A percentile compares a stretch with the other conserved stretches of the same genome.
These are phyloP conservation scores for Calyptommatus sinebrachiatus DNA, from an alignment of 2,113 vertebrate species.

Conservation along the genomic window DNA sequence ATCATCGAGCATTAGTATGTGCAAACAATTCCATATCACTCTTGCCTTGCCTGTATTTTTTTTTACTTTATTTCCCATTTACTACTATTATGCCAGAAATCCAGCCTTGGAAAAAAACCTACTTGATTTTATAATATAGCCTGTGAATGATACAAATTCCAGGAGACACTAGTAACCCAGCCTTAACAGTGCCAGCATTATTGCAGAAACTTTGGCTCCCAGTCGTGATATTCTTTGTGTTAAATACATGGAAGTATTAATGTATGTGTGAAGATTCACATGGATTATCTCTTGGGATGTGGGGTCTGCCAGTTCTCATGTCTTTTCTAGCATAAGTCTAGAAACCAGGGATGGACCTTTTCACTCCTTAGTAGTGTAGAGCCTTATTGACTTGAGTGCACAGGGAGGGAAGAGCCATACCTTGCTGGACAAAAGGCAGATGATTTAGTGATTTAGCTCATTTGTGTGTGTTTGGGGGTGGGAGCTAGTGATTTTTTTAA, in stretches of 20 bases:
- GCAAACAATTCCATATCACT: neutral
- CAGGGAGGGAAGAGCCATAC: neutral
- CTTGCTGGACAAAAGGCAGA: neutral
- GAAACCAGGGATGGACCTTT: neutral
- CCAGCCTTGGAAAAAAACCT: neutral
- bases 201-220: neutral
- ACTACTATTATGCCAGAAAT: neutral
- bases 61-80: neutral
- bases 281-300: neutral
- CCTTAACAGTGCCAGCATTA: neutral
- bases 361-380: neutral
- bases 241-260: neutral
- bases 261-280: neutral
- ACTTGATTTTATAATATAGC: constrained; percentile 5
- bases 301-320: neutral
- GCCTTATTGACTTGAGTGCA: neutral
- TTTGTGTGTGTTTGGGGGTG: neutral
- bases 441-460: neutral
- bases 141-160: neutral
- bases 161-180: neutral
- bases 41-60: constrained; percentile 1
- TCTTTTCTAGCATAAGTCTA: constrained; percentile 11
- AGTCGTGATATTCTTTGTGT: neutral
- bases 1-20: neutral
- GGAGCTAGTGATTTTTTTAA: constrained; percentile 2